phyloP scores from a whole-genome alignment of 2,797 vertebrate genomes.

The Acipenser transmontanus region DNA sequence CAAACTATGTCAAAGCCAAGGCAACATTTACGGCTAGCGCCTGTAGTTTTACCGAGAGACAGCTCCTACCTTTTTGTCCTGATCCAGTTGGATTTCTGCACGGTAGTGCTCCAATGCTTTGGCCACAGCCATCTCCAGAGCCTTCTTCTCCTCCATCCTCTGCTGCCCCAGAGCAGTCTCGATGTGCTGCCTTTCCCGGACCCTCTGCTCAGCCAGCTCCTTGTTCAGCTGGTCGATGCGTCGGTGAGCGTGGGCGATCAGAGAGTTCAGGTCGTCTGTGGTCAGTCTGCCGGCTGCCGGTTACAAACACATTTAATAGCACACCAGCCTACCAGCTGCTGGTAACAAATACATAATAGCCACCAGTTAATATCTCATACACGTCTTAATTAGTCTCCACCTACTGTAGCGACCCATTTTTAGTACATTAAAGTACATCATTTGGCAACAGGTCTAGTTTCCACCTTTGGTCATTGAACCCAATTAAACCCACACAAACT shows the following conservation, averaged over 20 bases:
- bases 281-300: slow-evolving; percentile 76
- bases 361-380: too few relatives aligned
- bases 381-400: too few relatives aligned
- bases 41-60: not conserved
- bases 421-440: too few relatives aligned
- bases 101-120: slow-evolving; percentile 70
- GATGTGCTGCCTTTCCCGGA: slow-evolving; percentile 81
- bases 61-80: slow-evolving; percentile 77
- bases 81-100: slow-evolving; percentile 69
- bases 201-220: slow-evolving; percentile 81
- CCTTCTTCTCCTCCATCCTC: slow-evolving; percentile 74
- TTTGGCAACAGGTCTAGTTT: too few relatives aligned
- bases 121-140: slow-evolving; percentile 63
- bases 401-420: too few relatives aligned
- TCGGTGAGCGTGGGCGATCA: slow-evolving; percentile 88
- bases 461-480: too few relatives aligned
- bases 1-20: too few relatives aligned
- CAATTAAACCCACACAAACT: too few relatives aligned
- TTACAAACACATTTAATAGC: not conserved
- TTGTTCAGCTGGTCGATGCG: slow-evolving; percentile 88
- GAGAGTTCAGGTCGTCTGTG: slow-evolving; percentile 79
- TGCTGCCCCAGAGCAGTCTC: slow-evolving; percentile 78
- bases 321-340: too few relatives aligned
- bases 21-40: too few relatives aligned
- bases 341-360: too few relatives aligned